Evolutionary conservation across 1,140 invertebrate genomes (phyloP), one percentile per base, ranked within the genome.

Genomic region (Uloborus diversus): DNA sequence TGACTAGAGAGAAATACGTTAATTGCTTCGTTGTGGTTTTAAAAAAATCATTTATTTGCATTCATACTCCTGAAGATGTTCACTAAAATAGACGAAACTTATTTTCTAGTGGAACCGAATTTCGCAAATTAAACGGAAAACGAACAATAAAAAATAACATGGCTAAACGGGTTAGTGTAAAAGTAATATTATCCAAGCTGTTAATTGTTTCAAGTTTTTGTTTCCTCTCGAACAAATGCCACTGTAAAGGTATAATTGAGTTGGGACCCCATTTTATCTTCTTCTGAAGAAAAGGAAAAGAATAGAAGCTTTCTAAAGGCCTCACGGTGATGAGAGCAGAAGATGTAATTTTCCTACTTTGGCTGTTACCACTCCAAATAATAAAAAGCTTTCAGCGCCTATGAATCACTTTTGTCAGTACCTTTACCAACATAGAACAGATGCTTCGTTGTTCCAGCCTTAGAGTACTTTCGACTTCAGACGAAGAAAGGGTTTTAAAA

Each of bases 401-500:
- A 53, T 53, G 49, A 53, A 53, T 53, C 49, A 53, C 23, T 53
- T 53, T 20, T 53, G 49, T 20, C n/a, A 9, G 1, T 53, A n/a
- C 49, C 9, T 17, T 53, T 53, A 53, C 49, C 20, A 9, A 42
- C n/a, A n/a, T n/a, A n/a, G n/a, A n/a, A n/a, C n/a, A n/a, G n/a
- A n/a, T n/a, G n/a, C n/a, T n/a, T n/a, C n/a, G 28, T 32, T 30
- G 30, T 20, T 61, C 17, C 57, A n/a, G 30, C 5, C 14, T 32
- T 61, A 61, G 4, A 30, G 5, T 11, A 13, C 1, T 28, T 30
- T 33, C 17, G 30, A 7, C 28, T 33, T 5, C 33, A 32, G 7
- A n/a, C 33, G 11, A 61, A 61, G 57, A n/a, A n/a, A 61, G 57
- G 28, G 57, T 32, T 61, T 32, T n/a, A n/a, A n/a, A 61, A 23